A percentile compares a stretch with the other conserved stretches of the same genome.
These are phyloP conservation scores for Limulus polyphemus DNA, from an alignment of 2,888 invertebrate species.

Conservation along the genomic window DNA sequence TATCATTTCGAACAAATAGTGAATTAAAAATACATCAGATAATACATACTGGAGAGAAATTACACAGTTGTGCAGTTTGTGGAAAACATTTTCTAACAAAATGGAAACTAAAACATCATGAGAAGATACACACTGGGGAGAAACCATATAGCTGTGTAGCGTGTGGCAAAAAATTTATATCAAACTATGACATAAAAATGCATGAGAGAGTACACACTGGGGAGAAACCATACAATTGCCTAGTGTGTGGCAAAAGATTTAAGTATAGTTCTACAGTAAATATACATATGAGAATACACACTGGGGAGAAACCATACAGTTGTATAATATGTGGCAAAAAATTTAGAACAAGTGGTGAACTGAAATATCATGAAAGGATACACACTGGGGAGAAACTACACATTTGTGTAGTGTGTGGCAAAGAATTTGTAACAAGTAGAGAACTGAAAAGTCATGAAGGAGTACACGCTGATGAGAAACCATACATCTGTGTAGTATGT, in stretches of 20 bases:
- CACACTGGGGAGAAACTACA: neutral
- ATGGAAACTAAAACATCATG: neutral
- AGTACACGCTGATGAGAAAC: neutral
- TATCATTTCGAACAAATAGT: neutral
- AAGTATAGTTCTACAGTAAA: neutral
- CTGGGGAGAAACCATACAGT: neutral
- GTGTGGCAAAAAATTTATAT: neutral
- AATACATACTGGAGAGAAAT: neutral
- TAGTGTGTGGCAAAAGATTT: neutral
- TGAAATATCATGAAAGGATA: neutral
- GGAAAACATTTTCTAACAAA: neutral
- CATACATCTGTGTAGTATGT: neutral
- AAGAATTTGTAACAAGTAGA: neutral
- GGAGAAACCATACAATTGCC: neutral
- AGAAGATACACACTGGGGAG: neutral
- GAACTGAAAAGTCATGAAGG: neutral
- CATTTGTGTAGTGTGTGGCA: neutral
- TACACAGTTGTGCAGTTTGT: neutral
- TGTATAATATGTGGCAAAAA: too few relatives aligned
- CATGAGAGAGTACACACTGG: neutral
- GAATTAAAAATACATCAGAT: neutral
- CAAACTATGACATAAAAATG: neutral
- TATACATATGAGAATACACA: neutral
- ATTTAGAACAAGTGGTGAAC: too few relatives aligned
- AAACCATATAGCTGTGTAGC: neutral